Percentiles rank a stretch among this genome's conserved stretches.
phyloP scores from a whole-genome alignment of 1,140 invertebrate genomes.

The Cydia fagiglandana region DNA sequence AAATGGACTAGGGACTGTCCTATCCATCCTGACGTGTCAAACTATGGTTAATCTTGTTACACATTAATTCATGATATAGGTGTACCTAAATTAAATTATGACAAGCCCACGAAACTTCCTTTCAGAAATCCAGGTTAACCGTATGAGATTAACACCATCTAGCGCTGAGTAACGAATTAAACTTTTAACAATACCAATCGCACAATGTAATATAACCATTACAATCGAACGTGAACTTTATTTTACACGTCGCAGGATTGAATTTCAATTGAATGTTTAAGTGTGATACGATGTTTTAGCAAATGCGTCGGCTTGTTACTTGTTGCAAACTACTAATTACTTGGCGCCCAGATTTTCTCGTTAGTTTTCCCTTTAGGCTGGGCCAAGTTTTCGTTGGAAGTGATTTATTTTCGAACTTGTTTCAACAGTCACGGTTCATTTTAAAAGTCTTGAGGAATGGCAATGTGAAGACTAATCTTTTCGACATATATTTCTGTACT shows the following conservation, averaged over 20 bases:
- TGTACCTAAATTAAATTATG: slow-evolving; percentile 1
- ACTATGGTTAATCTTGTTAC: background rate
- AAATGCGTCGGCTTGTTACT: slow-evolving; percentile 16
- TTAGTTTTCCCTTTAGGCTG: slow-evolving; percentile 34
- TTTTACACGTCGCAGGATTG: background rate
- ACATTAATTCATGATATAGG: background rate
- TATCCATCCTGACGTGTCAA: background rate
- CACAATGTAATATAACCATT: background rate
- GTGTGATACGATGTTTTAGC: background rate
- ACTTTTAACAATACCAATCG: background rate
- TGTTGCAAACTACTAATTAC: slow-evolving; percentile 34
- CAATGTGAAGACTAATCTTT: background rate
- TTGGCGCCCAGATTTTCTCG: slow-evolving; percentile 33
- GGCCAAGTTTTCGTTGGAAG: slow-evolving; percentile 14
- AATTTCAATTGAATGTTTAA: background rate
- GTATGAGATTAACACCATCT: slow-evolving; percentile 11
- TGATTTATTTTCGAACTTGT: slow-evolving; percentile 33
- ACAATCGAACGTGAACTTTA: background rate
- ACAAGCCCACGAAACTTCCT: background rate
- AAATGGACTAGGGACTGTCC: no score
- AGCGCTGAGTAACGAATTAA: background rate
- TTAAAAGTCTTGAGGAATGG: slow-evolving; percentile 7
- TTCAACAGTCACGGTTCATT: slow-evolving; percentile 20
- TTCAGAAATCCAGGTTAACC: background rate
- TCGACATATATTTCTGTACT: background rate